These are phyloP conservation scores for Megalops cyprinoides DNA, from an alignment of 2,797 vertebrate species.

Conservation along the genomic window DNA sequence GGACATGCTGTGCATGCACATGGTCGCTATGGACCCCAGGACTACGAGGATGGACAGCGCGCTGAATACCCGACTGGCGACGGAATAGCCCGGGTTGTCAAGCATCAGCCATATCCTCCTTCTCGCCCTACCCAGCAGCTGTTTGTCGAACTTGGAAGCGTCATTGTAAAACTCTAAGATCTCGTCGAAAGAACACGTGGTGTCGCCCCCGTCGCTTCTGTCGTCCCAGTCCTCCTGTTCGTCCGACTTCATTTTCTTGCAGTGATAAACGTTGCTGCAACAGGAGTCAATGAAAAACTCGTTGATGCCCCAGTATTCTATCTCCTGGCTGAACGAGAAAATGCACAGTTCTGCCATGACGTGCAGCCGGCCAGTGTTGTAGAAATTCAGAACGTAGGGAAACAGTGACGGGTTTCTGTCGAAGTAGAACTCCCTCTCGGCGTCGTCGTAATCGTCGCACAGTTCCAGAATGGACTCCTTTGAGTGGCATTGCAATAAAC, in stretches of 20 bases:
- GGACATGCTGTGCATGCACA: constrained; percentile 96
- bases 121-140: constrained; percentile 83
- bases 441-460: constrained; percentile 95
- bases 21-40: constrained; percentile 91
- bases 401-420: constrained; percentile 94
- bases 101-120: constrained; percentile 91
- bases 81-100: constrained; percentile 93
- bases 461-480: constrained; percentile 93
- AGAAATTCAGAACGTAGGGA: constrained; percentile 94
- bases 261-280: constrained; percentile 92
- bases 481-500: constrained; percentile 87
- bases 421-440: constrained; percentile 95
- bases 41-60: constrained; percentile 92
- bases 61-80: constrained; percentile 90
- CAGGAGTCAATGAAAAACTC: constrained; percentile 97
- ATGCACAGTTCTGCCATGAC: constrained; percentile 96
- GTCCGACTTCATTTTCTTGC: constrained; percentile 90
- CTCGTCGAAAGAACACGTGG: constrained; percentile 91
- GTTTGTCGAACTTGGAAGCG: constrained; percentile 90
- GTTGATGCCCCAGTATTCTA: constrained; percentile 98
- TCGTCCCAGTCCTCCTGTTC: constrained; percentile 86
- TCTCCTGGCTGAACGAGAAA: constrained; percentile 98
- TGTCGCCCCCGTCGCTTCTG: constrained; percentile 89
- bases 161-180: constrained; percentile 92
- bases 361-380: constrained; percentile 92